Conservation (phyloP, 2,888 invertebrate species). For the Monochamus alternatus region DNA sequence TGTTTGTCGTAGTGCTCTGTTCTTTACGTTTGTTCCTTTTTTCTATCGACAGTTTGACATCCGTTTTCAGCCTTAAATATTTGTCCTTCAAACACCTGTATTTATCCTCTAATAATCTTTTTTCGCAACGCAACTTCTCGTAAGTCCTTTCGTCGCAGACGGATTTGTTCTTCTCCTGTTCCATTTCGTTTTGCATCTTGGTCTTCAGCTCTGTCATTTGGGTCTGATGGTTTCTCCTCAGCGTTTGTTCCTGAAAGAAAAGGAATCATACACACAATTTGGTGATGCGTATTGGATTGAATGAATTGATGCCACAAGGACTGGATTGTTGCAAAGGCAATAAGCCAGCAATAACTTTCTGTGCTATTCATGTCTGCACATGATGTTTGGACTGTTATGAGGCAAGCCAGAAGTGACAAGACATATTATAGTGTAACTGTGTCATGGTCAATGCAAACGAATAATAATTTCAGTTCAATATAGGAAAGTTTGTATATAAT, state of each 20-base stretch:
- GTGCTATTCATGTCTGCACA: no score
- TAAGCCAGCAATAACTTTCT: no score
- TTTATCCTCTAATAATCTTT: slow-evolving; percentile 83
- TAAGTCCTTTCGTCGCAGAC: slow-evolving; percentile 68
- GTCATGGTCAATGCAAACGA: no score
- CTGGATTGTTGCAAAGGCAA: no score
- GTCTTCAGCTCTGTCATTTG: slow-evolving; percentile 78
- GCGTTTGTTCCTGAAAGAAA: slow-evolving; percentile 76
- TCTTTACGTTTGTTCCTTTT: slow-evolving; percentile 80
- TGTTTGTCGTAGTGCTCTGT: slow-evolving; percentile 73
- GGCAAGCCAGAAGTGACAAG: no score
- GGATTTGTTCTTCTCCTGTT: slow-evolving; percentile 61
- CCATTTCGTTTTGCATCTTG: slow-evolving; percentile 74
- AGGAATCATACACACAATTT: not conserved
- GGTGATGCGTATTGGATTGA: no score
- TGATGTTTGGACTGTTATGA: no score
- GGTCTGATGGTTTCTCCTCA: slow-evolving; percentile 80
- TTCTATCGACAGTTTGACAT: slow-evolving; percentile 85
- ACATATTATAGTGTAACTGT: no score
- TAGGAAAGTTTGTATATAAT: no score
- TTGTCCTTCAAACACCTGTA: slow-evolving; percentile 88
- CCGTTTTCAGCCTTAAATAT: slow-evolving; percentile 84
- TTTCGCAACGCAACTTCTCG: slow-evolving; percentile 81
- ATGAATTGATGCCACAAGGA: no score
- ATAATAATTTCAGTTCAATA: no score